phyloP scores from a whole-genome alignment of 2,113 vertebrate species.

The Egretta garzetta region DNA sequence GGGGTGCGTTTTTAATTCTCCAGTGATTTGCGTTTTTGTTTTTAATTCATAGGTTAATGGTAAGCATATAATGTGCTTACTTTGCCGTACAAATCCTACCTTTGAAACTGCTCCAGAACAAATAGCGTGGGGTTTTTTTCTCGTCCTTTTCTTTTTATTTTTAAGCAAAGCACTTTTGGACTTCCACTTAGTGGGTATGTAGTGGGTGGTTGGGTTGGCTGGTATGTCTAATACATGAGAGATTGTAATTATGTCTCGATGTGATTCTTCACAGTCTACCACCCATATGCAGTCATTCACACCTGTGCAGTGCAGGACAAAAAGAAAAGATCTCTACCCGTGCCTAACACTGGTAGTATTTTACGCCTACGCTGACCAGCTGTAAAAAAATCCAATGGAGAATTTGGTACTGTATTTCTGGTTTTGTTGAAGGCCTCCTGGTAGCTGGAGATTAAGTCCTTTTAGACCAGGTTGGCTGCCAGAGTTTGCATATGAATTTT shows the following conservation, averaged over 20 bases:
- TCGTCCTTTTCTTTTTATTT: neutral
- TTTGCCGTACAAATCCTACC: neutral
- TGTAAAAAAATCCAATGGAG: neutral
- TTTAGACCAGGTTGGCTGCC: neutral
- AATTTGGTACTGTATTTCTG: neutral
- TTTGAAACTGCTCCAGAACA: neutral
- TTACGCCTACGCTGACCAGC: neutral
- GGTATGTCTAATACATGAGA: neutral
- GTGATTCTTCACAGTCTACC: neutral
- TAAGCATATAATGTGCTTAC: neutral
- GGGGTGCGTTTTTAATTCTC: neutral
- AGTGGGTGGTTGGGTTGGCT: neutral
- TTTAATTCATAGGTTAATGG: neutral
- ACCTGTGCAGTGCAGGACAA: neutral
- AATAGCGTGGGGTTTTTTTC: neutral
- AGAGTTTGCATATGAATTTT: neutral
- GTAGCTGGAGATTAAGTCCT: neutral
- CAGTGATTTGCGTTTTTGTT: neutral
- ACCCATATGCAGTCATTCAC: neutral
- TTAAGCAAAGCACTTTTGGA: neutral
- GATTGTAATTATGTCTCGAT: neutral
- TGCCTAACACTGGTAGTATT: neutral
- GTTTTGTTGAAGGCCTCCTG: neutral
- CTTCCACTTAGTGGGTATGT: neutral
- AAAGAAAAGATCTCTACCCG: neutral